These are phyloP conservation scores for Heliornis fulica DNA, from an alignment of 2,113 vertebrate species.

Conservation along the genomic window DNA sequence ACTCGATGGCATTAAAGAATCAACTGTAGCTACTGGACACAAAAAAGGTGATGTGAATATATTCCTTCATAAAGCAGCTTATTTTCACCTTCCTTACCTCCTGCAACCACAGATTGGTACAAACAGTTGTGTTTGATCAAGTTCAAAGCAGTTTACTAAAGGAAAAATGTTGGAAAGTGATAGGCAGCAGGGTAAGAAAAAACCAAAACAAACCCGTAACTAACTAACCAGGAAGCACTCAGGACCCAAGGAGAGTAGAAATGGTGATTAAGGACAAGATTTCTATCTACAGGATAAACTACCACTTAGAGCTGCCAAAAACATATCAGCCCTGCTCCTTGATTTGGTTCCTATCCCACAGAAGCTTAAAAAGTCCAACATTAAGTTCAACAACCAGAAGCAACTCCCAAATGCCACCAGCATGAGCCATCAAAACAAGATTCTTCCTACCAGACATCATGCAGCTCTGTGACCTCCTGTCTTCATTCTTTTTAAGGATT, in stretches of 20 bases:
- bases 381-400: background rate
- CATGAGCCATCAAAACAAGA: background rate
- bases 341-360: background rate
- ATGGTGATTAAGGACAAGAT: background rate
- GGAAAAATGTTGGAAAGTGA: background rate
- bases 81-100: background rate
- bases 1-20: background rate
- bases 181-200: background rate
- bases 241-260: background rate
- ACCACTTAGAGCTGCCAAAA: background rate
- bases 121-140: background rate
- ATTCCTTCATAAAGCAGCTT: background rate
- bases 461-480: background rate
- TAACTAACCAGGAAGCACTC: background rate
- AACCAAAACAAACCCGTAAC: no score
- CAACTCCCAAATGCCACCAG: background rate
- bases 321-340: background rate
- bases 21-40: background rate
- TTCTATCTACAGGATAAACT: background rate
- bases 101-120: background rate
- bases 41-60: background rate
- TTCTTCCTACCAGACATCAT: background rate
- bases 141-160: background rate
- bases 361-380: background rate
- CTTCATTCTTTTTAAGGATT: background rate